Evolutionary conservation across 2,113 vertebrate genomes (phyloP).

Genomic region (Platysteira castanea): DNA sequence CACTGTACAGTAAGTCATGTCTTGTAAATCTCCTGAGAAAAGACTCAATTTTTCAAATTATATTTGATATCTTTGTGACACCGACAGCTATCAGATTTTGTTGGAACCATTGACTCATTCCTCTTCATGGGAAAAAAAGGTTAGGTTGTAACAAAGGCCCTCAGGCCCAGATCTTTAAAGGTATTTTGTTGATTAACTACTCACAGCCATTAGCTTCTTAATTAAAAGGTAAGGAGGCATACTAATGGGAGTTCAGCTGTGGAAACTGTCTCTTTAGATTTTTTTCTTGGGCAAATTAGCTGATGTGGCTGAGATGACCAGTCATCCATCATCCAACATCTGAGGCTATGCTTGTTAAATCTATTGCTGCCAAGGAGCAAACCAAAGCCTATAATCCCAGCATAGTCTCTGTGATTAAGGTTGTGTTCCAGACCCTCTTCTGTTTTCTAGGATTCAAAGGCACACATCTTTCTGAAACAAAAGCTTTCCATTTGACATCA

Average conservation of each 20-base stretch:
- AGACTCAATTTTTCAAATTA: background rate
- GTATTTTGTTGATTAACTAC: slow-evolving; percentile 18
- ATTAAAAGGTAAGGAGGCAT: slow-evolving; percentile 1
- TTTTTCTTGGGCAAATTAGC: background rate
- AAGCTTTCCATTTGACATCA: background rate
- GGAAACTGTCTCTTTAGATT: background rate
- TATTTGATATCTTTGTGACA: background rate
- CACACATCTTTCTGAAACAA: background rate
- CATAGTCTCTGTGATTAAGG: background rate
- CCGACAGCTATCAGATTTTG: background rate
- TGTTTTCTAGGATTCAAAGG: background rate
- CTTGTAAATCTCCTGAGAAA: background rate
- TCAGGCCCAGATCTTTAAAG: background rate
- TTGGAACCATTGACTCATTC: background rate
- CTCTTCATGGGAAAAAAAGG: background rate
- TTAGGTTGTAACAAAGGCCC: background rate
- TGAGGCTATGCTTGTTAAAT: background rate
- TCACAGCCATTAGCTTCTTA: background rate
- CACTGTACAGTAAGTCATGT: background rate
- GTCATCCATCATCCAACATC: background rate
- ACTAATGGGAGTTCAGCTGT: background rate
- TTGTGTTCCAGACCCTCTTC: background rate
- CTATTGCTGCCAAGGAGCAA: background rate
- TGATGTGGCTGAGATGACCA: background rate
- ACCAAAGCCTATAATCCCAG: background rate